These are phyloP conservation scores for Albula goreensis DNA, from an alignment of 2,113 vertebrate species.

Conservation along the genomic window DNA sequence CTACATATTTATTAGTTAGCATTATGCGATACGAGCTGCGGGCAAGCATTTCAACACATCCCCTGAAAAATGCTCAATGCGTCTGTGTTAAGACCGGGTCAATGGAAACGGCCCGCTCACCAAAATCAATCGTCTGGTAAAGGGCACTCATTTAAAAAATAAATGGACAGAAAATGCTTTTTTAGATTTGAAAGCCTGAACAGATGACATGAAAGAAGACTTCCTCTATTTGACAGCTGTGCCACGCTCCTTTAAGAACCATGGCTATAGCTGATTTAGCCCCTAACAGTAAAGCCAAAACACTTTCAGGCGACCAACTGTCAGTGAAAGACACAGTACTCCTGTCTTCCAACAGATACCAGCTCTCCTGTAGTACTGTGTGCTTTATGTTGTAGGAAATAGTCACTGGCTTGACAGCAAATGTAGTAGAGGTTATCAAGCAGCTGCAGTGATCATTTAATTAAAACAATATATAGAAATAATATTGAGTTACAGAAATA, in stretches of 20 bases:
- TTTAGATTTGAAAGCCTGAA: too few species aligned
- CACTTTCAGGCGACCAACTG: neutral
- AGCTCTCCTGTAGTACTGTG: too few species aligned
- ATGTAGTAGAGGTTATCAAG: too few species aligned
- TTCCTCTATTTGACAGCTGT: too few species aligned
- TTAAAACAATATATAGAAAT: too few species aligned
- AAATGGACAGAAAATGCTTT: too few species aligned
- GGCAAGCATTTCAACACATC: neutral
- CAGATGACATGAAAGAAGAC: too few species aligned
- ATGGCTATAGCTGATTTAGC: neutral
- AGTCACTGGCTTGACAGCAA: too few species aligned
- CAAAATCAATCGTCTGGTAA: neutral
- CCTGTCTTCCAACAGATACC: neutral
- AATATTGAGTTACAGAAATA: too few species aligned
- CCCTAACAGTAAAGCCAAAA: neutral
- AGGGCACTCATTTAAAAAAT: neutral
- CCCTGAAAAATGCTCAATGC: neutral
- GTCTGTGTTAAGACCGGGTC: neutral
- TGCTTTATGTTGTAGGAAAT: too few species aligned
- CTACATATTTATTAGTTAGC: neutral
- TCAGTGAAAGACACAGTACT: neutral
- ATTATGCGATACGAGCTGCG: neutral
- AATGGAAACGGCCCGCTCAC: neutral
- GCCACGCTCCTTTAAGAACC: too few species aligned
- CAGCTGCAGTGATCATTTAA: too few species aligned